Percentiles rank a stretch among this genome's conserved stretches.
These are phyloP conservation scores for Boleophthalmus pectinirostris DNA, from an alignment of 2,113 vertebrate genomes.

Conservation along the genomic window DNA sequence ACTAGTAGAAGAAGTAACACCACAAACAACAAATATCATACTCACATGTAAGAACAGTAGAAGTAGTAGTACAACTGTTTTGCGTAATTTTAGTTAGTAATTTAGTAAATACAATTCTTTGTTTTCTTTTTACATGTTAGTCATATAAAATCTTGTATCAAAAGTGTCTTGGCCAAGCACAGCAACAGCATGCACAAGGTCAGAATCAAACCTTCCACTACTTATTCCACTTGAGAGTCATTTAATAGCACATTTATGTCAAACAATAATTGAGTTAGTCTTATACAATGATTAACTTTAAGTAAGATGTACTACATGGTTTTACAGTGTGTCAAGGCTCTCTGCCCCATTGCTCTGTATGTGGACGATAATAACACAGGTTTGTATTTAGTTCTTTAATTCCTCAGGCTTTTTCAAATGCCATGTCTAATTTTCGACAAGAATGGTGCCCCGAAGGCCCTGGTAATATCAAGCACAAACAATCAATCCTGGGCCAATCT, in stretches of 20 bases:
- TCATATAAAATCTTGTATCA: background rate
- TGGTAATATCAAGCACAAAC: constrained; percentile 79
- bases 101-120: background rate
- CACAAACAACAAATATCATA: background rate
- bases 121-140: too few relatives aligned
- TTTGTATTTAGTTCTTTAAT: constrained; percentile 73
- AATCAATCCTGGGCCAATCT: constrained; percentile 78
- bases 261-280: background rate
- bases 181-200: background rate
- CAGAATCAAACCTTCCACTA: background rate
- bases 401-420: constrained; percentile 65
- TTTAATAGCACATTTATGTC: background rate
- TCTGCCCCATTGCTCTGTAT: constrained; percentile 46
- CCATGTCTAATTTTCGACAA: constrained; percentile 69
- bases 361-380: constrained; percentile 48
- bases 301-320: background rate
- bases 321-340: constrained; percentile 29
- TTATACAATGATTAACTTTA: background rate
- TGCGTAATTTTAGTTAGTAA: background rate
- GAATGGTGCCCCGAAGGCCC: constrained; percentile 68
- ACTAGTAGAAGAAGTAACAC: too few relatives aligned
- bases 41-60: too few relatives aligned
- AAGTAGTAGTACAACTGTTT: too few relatives aligned
- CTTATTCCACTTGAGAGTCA: background rate
- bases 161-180: background rate